These are phyloP conservation scores for Oncorhynchus masou DNA, from an alignment of 2,113 vertebrate species.

Conservation along the genomic window DNA sequence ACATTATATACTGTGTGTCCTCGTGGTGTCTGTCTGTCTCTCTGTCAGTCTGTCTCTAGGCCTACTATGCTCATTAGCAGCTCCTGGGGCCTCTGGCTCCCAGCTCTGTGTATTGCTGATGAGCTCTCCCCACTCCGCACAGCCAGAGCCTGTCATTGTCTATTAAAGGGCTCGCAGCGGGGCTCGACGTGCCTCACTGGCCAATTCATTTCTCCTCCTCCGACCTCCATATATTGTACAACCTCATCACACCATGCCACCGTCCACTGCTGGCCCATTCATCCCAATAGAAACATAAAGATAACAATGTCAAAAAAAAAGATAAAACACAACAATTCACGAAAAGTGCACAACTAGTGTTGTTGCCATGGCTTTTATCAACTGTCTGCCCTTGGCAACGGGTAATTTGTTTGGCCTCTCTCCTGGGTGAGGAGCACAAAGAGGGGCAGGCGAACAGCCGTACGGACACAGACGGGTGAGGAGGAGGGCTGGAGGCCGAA, in stretches of 20 bases:
- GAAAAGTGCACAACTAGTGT: neutral
- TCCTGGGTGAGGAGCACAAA: slow-evolving; percentile 10
- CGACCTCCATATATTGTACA: neutral
- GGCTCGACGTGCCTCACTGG: neutral
- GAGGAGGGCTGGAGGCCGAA: slow-evolving; percentile 13
- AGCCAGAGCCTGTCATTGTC: neutral
- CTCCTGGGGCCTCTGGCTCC: neutral
- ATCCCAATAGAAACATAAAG: neutral
- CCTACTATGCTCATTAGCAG: slow-evolving; percentile 3
- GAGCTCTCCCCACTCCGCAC: neutral
- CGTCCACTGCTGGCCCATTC: neutral
- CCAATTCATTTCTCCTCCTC: neutral
- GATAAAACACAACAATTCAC: neutral
- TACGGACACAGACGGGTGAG: neutral
- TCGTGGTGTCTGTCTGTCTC: neutral
- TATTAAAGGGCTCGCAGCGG: neutral
- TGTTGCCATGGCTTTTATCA: slow-evolving; percentile 36
- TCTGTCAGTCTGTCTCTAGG: neutral
- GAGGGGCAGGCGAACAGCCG: neutral
- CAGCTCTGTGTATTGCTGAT: neutral
- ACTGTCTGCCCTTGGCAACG: slow-evolving; percentile 20
- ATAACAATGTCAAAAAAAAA: neutral
- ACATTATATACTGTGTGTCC: neutral
- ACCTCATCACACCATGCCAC: neutral
- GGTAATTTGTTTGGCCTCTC: slow-evolving; percentile 34